phyloP scores from a whole-genome alignment of 2,797 vertebrate genomes.

The Helicolenus hilgendorfi region DNA sequence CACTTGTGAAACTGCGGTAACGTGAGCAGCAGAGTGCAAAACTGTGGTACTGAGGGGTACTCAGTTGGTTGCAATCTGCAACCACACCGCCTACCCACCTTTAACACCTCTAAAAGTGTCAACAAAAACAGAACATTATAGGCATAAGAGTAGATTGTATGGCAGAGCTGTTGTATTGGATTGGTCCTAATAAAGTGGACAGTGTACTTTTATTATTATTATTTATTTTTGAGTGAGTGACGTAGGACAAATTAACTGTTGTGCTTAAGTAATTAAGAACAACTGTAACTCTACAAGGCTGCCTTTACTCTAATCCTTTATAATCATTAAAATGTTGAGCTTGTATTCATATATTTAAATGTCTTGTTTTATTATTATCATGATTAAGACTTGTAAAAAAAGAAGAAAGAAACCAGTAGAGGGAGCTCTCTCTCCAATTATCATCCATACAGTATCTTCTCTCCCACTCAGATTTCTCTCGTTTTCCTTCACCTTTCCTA shows the following conservation, averaged over 20 bases:
- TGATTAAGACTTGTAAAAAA: neutral
- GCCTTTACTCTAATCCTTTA: neutral
- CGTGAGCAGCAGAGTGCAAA: too few relatives aligned
- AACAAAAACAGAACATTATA: neutral
- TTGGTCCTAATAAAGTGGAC: neutral
- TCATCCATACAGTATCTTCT: neutral
- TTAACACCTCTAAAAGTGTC: too few relatives aligned
- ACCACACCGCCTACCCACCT: too few relatives aligned
- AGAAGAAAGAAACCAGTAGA: constrained; percentile 14
- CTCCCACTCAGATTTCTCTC: neutral
- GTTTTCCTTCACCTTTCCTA: neutral
- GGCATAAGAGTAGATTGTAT: neutral
- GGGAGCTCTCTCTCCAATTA: constrained; percentile 14
- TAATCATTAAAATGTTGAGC: neutral
- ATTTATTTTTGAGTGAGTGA: neutral
- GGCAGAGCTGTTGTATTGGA: neutral
- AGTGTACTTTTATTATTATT: neutral
- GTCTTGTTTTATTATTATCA: neutral
- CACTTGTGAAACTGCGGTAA: too few relatives aligned
- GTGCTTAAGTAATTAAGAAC: neutral
- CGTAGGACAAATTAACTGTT: neutral
- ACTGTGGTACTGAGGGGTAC: too few relatives aligned
- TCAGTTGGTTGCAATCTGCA: too few relatives aligned
- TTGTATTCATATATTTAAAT: neutral
- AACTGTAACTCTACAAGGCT: neutral